Base-by-base conservation (phyloP, 2,113 vertebrate genomes). In the Solea solea region DNA sequence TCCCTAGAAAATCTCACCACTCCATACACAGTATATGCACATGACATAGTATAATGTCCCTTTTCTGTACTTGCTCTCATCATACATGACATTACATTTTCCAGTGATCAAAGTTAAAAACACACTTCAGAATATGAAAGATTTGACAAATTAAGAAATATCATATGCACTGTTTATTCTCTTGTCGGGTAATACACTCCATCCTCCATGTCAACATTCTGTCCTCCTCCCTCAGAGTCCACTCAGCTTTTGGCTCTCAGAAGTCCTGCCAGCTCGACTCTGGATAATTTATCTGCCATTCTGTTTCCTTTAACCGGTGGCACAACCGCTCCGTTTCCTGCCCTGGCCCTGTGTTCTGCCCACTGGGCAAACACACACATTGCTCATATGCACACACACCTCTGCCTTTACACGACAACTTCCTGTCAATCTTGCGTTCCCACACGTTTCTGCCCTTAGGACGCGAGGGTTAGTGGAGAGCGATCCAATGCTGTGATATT, bases 261-360 rank as follows among this genome's bases (percentile, higher is more conserved):
- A 93, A 88, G 87, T 87, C 51, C 66, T 87, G 86, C 88, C 88
- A 87, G 80, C 56, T 76, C 58, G 50, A 85, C 85, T 84, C 66
- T 61, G 75, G 71, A 75, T 89, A 66, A 91, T 88, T 89, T 81
- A 89, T 88, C 78, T 86, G 58, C 67, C 42, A 45, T 71, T 86
- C 70, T 80, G 70, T 83, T 85, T 88, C 80, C 88, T 86, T 71
- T 80, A 78, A 70, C 80, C 71, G 70, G 74, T 89, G 80, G 80
- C 85, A 88, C 75, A 63, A 80, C 75, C 59, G 52, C 75, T 75
- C 76, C 3, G 79, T 80, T 87, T 91, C 84, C 84, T 87, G 84
- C 40, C 62, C 74, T 68, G 76, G 71, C 65, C 72, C 80, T 64
- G 81, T 88, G 77, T 83, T 81, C 71, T 78, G 80, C 74, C 87